Conservation (phyloP, 1,140 invertebrate genomes). For the Trinorchestia longiramus region DNA sequence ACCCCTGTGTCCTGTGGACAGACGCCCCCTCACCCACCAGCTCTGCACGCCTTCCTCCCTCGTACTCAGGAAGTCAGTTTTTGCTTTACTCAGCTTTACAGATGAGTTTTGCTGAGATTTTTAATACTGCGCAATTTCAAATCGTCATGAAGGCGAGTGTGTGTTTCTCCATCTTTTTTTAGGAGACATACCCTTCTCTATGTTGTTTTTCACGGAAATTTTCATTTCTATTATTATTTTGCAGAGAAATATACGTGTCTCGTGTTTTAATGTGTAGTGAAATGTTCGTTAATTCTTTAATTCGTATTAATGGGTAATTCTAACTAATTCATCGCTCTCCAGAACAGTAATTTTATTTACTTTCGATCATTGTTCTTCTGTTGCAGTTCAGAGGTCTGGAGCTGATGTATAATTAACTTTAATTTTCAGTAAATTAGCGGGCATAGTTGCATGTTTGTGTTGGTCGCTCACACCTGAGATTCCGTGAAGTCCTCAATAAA, state of each 20-base stretch:
- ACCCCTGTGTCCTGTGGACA: slow-evolving; percentile 68
- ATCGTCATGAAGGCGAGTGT: neutral
- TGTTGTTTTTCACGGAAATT: neutral
- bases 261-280: neutral
- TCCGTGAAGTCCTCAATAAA: no score
- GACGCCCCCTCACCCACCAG: slow-evolving; percentile 68
- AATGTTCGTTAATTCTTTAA: neutral
- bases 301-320: neutral
- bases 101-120: neutral
- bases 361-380: neutral
- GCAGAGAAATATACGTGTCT: neutral
- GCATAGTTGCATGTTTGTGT: neutral
- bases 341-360: neutral
- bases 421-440: neutral
- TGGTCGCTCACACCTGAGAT: no score
- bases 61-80: slow-evolving; percentile 68
- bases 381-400: neutral
- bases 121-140: neutral
- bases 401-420: neutral
- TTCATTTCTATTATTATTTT: neutral
- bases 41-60: slow-evolving; percentile 69
- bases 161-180: neutral
- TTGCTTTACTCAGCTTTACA: neutral
- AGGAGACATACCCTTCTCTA: neutral
- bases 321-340: neutral